A percentile compares a stretch with the other conserved stretches of the same genome.
Evolutionary conservation across 2,888 invertebrate species (phyloP).

Genomic region (Drosophila affinis): DNA sequence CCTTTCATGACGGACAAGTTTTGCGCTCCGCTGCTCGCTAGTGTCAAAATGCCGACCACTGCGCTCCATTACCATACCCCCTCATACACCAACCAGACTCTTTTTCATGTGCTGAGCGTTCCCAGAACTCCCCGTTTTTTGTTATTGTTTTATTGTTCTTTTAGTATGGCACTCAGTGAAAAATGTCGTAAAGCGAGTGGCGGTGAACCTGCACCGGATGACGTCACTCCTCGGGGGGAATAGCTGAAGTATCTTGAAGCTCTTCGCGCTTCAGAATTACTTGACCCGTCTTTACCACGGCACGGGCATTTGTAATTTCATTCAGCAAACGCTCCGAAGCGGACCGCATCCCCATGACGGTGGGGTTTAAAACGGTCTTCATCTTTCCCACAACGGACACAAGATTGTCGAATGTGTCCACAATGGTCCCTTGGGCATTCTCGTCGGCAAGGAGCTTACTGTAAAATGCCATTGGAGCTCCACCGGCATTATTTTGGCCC

Average conservation of each 20-base stretch:
- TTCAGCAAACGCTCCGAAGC: constrained; percentile 66
- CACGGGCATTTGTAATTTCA: constrained; percentile 65
- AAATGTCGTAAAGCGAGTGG: constrained; percentile 28
- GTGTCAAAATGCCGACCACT: constrained; percentile 46
- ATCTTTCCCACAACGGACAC: constrained; percentile 51
- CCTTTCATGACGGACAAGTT: constrained; percentile 10
- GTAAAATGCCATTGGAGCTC: background rate
- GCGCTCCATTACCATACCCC: constrained; percentile 16
- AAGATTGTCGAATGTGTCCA: constrained; percentile 41
- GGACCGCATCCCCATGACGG: constrained; percentile 54
- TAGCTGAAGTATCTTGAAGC: background rate
- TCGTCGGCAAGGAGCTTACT: constrained; percentile 21
- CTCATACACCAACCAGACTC: constrained; percentile 11
- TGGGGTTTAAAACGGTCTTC: constrained; percentile 43
- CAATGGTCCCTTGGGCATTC: constrained; percentile 47
- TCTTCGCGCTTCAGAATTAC: constrained; percentile 47
- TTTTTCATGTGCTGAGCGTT: constrained; percentile 20
- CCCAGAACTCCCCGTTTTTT: constrained; percentile 33
- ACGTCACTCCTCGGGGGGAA: constrained; percentile 37
- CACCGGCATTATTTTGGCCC: background rate
- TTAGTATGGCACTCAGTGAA: constrained; percentile 34
- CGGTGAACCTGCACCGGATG: constrained; percentile 30
- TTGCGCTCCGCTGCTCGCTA: constrained; percentile 37
- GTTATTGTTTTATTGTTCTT: constrained; percentile 41
- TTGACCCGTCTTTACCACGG: constrained; percentile 57